Conservation (phyloP, 2,797 vertebrate genomes). For the Danio aesculapii region DNA sequence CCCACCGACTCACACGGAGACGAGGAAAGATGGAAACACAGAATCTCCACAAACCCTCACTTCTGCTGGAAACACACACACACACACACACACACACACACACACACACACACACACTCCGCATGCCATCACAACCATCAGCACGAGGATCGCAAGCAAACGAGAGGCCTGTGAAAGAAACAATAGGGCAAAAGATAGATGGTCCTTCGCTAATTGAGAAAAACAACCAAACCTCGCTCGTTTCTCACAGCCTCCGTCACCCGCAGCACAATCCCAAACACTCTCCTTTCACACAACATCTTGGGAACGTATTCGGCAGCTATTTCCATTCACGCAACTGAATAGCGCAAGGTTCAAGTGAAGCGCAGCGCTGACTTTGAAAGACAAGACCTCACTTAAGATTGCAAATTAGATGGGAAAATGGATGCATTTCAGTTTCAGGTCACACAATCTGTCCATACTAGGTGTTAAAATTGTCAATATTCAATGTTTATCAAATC, state of each 20-base stretch:
- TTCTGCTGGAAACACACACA: not conserved
- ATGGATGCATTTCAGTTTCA: too few relatives aligned
- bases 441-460: too few relatives aligned
- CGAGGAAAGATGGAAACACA: conserved; percentile 3
- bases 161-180: not conserved
- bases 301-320: not conserved
- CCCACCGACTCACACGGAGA: conserved; percentile 58
- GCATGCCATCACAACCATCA: not conserved
- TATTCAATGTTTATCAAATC: too few relatives aligned
- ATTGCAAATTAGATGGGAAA: too few relatives aligned
- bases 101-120: not conserved
- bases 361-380: too few relatives aligned
- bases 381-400: too few relatives aligned
- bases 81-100: not conserved
- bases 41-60: not conserved
- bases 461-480: too few relatives aligned
- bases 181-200: not conserved
- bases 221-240: not conserved
- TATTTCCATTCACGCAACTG: not conserved
- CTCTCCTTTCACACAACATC: not conserved
- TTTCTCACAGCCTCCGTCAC: not conserved
- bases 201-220: not conserved
- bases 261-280: not conserved
- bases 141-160: not conserved
- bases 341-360: not conserved